A percentile compares a stretch with the other conserved stretches of the same genome.
These are phyloP conservation scores for Daubentonia madagascariensis DNA, from an alignment of 2,113 vertebrate species.

Conservation along the genomic window DNA sequence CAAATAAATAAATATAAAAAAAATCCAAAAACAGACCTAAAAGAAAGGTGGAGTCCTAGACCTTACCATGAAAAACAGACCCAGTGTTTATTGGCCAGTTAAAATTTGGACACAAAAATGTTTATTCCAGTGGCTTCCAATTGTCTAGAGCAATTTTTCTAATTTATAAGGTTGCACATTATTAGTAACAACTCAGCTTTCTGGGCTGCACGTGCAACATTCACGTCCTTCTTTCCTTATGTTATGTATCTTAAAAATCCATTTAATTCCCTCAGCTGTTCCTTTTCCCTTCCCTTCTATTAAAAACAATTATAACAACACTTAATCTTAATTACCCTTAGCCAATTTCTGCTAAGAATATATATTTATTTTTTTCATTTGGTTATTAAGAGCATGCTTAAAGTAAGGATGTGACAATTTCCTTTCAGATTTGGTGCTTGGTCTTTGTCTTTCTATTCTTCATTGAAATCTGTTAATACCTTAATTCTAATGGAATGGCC, in stretches of 20 bases:
- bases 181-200: slow-evolving; percentile 2
- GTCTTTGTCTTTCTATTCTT: background rate
- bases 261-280: background rate
- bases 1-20: background rate
- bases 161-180: background rate
- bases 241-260: background rate
- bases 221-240: background rate
- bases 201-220: background rate
- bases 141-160: background rate
- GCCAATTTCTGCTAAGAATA: background rate
- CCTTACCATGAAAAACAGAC: background rate
- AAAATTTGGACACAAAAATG: background rate
- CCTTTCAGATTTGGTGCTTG: background rate
- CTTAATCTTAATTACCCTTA: background rate
- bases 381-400: background rate
- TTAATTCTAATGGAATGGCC: background rate
- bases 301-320: background rate
- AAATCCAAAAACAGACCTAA: background rate
- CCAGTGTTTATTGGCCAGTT: background rate
- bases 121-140: background rate
- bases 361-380: background rate
- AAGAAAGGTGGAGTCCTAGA: background rate
- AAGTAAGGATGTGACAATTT: background rate
- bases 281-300: background rate
- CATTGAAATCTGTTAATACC: background rate